Evolutionary conservation across 2,113 vertebrate genomes (phyloP).

Genomic region (Alexandromys fortis): DNA sequence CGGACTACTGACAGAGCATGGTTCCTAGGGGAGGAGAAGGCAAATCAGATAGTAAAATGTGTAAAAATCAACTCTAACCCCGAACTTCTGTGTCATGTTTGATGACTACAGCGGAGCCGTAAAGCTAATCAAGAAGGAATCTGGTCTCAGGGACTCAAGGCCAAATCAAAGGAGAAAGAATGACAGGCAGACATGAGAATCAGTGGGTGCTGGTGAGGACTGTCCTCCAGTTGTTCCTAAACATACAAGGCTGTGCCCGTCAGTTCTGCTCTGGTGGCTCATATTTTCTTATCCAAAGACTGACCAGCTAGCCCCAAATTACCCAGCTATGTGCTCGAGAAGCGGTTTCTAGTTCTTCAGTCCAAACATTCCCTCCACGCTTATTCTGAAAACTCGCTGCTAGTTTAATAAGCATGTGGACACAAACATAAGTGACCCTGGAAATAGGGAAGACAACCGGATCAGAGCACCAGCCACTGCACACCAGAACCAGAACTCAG

Average conservation of each 20-base stretch:
- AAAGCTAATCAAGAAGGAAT: background rate
- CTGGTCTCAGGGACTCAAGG: background rate
- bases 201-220: background rate
- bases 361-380: background rate
- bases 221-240: background rate
- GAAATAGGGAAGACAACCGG: background rate
- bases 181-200: background rate
- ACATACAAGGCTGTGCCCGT: background rate
- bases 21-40: fast-evolving
- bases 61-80: background rate
- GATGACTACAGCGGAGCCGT: background rate
- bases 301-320: background rate
- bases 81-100: background rate
- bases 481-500: background rate
- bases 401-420: conserved; percentile 25
- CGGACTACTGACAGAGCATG: background rate
- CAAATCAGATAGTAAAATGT: background rate
- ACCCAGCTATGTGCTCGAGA: background rate
- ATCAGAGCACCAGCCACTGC: background rate
- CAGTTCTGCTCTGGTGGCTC: background rate
- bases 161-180: background rate
- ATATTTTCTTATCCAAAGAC: background rate
- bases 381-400: background rate
- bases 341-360: background rate
- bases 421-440: background rate